Conservation (phyloP, 2,113 vertebrate genomes). For the Geococcyx californianus region DNA sequence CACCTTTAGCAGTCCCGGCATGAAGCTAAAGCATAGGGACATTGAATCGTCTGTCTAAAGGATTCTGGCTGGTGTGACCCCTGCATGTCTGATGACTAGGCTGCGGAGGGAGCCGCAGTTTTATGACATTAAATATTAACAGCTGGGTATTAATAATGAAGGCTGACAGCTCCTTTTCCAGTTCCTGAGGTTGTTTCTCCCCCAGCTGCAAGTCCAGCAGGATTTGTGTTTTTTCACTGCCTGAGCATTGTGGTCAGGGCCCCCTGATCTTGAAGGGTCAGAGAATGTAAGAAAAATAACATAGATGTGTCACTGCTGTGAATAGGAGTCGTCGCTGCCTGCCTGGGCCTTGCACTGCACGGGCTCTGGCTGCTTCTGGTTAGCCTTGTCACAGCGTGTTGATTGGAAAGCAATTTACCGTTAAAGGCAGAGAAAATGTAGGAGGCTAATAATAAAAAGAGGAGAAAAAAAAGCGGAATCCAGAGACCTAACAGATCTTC, state of each 20-base stretch:
- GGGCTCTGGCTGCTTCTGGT: constrained; percentile 74
- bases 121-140: constrained; percentile 98
- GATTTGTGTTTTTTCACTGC: constrained; percentile 56
- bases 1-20: constrained; percentile 56
- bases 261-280: constrained; percentile 81
- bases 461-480: background rate
- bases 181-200: constrained; percentile 77
- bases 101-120: constrained; percentile 78
- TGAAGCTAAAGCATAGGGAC: constrained; percentile 38
- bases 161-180: constrained; percentile 88
- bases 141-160: constrained; percentile 92
- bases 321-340: constrained; percentile 67
- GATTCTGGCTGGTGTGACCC: constrained; percentile 70
- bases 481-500: background rate
- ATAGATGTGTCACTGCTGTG: constrained; percentile 77
- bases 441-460: constrained; percentile 44
- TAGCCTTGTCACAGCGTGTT: constrained; percentile 77
- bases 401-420: constrained; percentile 80
- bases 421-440: constrained; percentile 54
- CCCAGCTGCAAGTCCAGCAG: constrained; percentile 73
- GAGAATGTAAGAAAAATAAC: constrained; percentile 82
- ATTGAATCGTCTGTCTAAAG: constrained; percentile 63
- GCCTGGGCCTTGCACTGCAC: constrained; percentile 70
- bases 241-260: constrained; percentile 69
- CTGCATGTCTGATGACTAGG: constrained; percentile 75